Base-by-base conservation (phyloP, 2,113 vertebrate species). In the Amphilophus citrinellus region DNA sequence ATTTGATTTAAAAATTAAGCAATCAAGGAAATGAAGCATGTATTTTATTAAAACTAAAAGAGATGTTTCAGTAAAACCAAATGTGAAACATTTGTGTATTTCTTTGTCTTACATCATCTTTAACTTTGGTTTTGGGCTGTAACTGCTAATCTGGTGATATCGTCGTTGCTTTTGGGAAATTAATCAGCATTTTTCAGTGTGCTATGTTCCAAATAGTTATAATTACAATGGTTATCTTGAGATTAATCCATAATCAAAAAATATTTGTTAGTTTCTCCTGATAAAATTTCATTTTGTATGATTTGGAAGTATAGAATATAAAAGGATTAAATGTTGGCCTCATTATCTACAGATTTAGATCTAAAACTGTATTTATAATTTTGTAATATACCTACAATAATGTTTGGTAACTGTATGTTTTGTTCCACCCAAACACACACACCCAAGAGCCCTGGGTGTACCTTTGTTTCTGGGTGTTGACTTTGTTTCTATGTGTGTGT, bases 401-500 rank as follows among this genome's bases (percentile, higher is more conserved):
- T 73, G 18, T 22, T 80, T 80, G 42, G 7, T 73, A 75, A 77
- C 59, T 63, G 24, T 15, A 62, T 73, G 60, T 88, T 80, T 50
- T 61, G 24, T 79, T 81, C 30, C 50, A 61, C 20, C 53, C 3
- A 30, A 57, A 57, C 20, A 42, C 60, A 44, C 63, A 82, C 73
- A 77, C 53, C 24, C 77, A 77, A 44, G 10, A 24, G 77, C 56
- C 58, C 82, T 83, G 58, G 88, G 88, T 71, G 91, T 84, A 89
- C 86, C 80, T 89, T 61, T 87, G 79, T 91, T 87, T 84, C 56
- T 88, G 76, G 24, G 77, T 90, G 85, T 89, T 81, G 60, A 61
- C 39, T 84, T 50, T 83, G 56, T 63, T 4, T 78, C 0, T 24
- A 24, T 24, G 24, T 24, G 24, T 24, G 24, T 24, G 24, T 24